Percentiles rank a stretch among this genome's conserved stretches.
Evolutionary conservation across 2,888 invertebrate species (phyloP).

Genomic region (Anodontia alba): DNA sequence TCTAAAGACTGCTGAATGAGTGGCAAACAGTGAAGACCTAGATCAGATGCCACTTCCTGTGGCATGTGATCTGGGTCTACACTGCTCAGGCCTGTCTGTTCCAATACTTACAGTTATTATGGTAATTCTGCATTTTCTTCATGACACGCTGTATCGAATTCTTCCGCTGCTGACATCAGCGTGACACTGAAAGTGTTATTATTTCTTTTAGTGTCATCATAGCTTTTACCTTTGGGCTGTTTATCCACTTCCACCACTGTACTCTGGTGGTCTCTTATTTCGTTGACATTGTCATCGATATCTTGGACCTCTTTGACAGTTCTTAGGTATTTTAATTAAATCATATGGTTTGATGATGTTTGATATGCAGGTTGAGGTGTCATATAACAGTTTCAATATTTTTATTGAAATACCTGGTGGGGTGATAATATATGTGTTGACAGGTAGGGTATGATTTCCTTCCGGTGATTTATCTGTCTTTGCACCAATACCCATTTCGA

Average conservation of each 20-base stretch:
- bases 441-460: neutral
- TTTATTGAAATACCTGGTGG: neutral
- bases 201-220: neutral
- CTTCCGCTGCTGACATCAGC: neutral
- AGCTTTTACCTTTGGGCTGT: neutral
- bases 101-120: too few species aligned
- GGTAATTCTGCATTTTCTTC: constrained; percentile 12
- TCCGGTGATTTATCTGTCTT: neutral
- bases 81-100: too few species aligned
- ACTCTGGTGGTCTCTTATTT: neutral
- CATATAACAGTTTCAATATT: neutral
- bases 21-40: too few species aligned
- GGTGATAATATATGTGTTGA: neutral
- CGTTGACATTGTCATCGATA: neutral
- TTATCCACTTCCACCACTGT: neutral
- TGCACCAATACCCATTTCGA: too few species aligned
- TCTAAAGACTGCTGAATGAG: too few species aligned
- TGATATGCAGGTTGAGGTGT: neutral
- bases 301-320: neutral
- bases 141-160: neutral
- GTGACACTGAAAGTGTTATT: neutral
- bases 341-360: constrained; percentile 12
- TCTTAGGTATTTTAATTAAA: constrained; percentile 10
- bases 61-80: too few species aligned
- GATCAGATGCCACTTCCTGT: too few species aligned